These are phyloP conservation scores for Torymus tubicola DNA, from an alignment of 2,888 invertebrate genomes.

Conservation along the genomic window DNA sequence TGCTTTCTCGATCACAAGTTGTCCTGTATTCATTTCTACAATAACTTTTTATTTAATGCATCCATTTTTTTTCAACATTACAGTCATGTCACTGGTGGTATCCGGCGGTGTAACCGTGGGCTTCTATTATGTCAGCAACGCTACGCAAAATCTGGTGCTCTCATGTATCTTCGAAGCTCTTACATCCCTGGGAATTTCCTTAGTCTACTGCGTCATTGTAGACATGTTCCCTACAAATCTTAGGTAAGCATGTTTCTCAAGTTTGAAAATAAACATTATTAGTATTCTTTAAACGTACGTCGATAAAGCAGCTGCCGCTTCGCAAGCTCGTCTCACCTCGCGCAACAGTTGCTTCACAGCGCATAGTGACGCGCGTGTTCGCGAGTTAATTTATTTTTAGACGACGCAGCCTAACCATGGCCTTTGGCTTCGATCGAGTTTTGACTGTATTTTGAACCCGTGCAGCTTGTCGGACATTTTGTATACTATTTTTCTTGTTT, in stretches of 20 bases:
- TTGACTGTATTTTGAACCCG: no score
- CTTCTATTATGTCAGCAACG: slow-evolving; percentile 85
- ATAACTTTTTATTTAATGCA: neutral
- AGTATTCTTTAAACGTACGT: no score
- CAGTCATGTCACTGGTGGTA: slow-evolving; percentile 86
- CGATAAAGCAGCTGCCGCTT: no score
- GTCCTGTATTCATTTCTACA: neutral
- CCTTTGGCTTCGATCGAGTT: no score
- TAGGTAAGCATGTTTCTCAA: slow-evolving; percentile 78
- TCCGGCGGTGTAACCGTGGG: slow-evolving; percentile 86
- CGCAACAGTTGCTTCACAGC: no score
- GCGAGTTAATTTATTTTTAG: no score
- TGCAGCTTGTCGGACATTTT: no score
- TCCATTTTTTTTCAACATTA: slow-evolving; percentile 59
- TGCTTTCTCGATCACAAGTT: neutral
- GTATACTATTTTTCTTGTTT: no score
- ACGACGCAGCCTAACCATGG: no score
- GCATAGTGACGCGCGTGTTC: no score
- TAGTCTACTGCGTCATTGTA: slow-evolving; percentile 88
- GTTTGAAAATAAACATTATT: neutral
- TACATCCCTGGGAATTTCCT: slow-evolving; percentile 87
- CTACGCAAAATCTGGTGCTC: slow-evolving; percentile 84
- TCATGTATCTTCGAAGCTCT: slow-evolving; percentile 89
- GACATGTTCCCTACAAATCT: slow-evolving; percentile 90
- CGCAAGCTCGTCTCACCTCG: no score